These are phyloP conservation scores for Bradypus variegatus DNA, from an alignment of 2,797 vertebrate genomes.

Conservation along the genomic window DNA sequence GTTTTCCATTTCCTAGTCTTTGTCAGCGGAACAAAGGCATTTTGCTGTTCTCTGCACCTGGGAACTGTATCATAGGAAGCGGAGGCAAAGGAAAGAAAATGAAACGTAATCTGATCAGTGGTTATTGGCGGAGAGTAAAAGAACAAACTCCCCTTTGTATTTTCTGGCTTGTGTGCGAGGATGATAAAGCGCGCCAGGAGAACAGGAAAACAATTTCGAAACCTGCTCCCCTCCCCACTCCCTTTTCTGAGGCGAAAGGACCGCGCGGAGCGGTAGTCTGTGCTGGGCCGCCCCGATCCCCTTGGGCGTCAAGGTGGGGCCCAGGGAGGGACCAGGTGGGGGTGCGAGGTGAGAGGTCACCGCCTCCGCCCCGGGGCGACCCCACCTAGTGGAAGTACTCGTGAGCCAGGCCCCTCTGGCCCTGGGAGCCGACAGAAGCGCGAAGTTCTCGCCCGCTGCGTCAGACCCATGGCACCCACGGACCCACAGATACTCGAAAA, in stretches of 20 bases:
- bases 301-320: background rate
- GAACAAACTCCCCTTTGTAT: background rate
- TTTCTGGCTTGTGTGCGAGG: background rate
- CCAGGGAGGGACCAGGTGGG: fast-evolving
- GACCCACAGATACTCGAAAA: background rate
- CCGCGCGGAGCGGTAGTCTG: fast-evolving
- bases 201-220: background rate
- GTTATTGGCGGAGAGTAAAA: background rate
- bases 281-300: background rate
- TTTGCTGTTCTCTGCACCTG: background rate
- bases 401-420: background rate
- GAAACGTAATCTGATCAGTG: background rate
- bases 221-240: fast-evolving
- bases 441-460: background rate
- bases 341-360: background rate
- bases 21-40: background rate
- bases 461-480: background rate
- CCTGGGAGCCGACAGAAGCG: background rate
- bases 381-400: background rate
- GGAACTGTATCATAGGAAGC: background rate
- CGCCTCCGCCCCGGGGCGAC: fast-evolving
- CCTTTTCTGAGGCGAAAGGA: background rate
- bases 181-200: background rate
- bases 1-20: background rate
- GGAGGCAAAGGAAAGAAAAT: too few relatives aligned